Percentiles rank a stretch among this genome's conserved stretches.
Conservation (phyloP, 2,797 vertebrate genomes). For the Chaenodraco wilsoni region DNA sequence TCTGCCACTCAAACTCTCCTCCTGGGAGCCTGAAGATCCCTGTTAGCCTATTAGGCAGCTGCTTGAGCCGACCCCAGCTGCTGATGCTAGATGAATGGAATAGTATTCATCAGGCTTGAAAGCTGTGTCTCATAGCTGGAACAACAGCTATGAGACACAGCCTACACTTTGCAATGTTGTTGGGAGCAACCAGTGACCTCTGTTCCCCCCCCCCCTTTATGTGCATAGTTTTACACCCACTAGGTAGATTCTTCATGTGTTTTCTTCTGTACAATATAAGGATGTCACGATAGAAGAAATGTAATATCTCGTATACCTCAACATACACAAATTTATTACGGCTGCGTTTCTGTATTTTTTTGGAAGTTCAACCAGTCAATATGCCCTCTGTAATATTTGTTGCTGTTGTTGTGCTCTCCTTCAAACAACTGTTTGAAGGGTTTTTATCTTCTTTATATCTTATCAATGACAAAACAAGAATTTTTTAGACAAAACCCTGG, state of each 20-base stretch:
- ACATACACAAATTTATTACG: no score
- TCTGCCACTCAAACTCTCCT: slow-evolving; percentile 66
- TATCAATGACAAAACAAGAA: no score
- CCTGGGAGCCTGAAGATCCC: slow-evolving; percentile 59
- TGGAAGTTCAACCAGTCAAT: no score
- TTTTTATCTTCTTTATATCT: no score
- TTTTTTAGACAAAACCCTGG: no score
- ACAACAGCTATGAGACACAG: slow-evolving; percentile 38
- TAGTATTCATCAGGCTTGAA: slow-evolving; percentile 63
- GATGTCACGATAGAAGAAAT: no score
- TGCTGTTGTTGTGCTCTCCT: no score
- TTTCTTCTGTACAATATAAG: slow-evolving; percentile 3
- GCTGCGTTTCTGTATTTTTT: no score
- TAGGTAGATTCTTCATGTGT: slow-evolving; percentile 5
- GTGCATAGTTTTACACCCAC: slow-evolving; percentile 40
- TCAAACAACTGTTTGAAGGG: no score
- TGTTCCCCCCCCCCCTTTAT: slow-evolving; percentile 11
- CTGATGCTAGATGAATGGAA: slow-evolving; percentile 67
- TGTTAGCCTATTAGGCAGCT: slow-evolving; percentile 76
- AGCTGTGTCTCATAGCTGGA: slow-evolving; percentile 49
- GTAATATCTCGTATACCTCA: no score
- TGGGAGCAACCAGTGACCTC: slow-evolving; percentile 52
- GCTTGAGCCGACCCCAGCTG: slow-evolving; percentile 66
- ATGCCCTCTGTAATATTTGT: no score
- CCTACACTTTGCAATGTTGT: slow-evolving; percentile 38